Base-by-base conservation (phyloP, 2,888 invertebrate genomes). In the Thereva unica region DNA sequence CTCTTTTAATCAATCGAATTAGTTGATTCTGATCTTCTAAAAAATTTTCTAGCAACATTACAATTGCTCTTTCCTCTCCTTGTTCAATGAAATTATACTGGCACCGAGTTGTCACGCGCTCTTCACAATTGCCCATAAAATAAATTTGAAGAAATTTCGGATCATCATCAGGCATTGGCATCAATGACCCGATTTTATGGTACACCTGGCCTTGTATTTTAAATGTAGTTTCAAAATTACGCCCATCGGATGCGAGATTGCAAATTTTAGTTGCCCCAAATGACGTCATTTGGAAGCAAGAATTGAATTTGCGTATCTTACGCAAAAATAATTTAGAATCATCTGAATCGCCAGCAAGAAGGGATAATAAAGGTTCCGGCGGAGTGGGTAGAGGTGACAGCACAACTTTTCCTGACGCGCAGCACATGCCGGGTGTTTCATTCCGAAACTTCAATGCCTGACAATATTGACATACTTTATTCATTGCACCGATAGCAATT, bases 361-460 rank as follows among this genome's bases (percentile, higher is more conserved):
- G 34, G 23, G 44, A 10, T 59, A 34, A 6, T 45, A 76, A 71
- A 72, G 77, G 76, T 70, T 78, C 74, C n/a, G n/a, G n/a, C n/a
- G n/a, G n/a, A n/a, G n/a, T n/a, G 68, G 76, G 75, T 71, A 75
- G 76, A 67, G 73, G 72, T 70, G 72, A 65, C 71, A 78, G 72
- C 73, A 73, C 73, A 70, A 78, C 74, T 75, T 78, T 77, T 68
- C 76, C 76, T 68, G 70, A 73, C 67, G 75, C 73, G 73, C 77
- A 79, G 71, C 77, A 78, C 72, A 78, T n/a, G n/a, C n/a, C n/a
- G n/a, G n/a, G n/a, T n/a, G n/a, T 74, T 76, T 78, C 76, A 69
- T 73, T 73, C 71, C 72, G 73, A 67, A 71, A 77, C 70, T 76
- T 76, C 61, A 76, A 73, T 68, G 76, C 75, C 69, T 74, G 73